Base-by-base conservation (phyloP, 2,113 vertebrate species). In the Rhinoptilus africanus region DNA sequence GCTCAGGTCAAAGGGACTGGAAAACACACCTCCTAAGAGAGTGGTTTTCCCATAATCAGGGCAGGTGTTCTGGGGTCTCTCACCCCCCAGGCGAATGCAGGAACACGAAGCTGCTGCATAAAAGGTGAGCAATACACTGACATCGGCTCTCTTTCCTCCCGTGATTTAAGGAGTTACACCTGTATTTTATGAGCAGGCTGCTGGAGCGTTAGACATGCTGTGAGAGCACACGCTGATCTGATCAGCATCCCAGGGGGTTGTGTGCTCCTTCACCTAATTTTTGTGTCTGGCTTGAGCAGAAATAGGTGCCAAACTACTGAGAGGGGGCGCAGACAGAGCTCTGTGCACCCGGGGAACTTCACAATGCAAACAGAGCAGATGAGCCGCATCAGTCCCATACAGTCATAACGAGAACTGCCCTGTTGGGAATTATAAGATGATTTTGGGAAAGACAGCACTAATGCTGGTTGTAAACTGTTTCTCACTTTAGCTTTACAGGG, bases 161-260 rank as follows among this genome's bases (percentile, higher is more conserved):
- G 15, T 53, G n/a, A n/a, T 92, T 85, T 47, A 60, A 64, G 35
- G 30, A 75, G 17, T 75, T 67, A 9, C 6, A 8, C 17, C 23
- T 69, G 21, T 56, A 22, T 7, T 59, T 72, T 48, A 14, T 6
- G 8, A 64, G 34, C 13, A 30, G 66, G 48, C 45, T 68, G 63
- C 57, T 48, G 64, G 54, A 17, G 19, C 1, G 0, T 48, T 45
- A 23, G 24, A 22, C 19, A n/a, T 0, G 1, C 50, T 51, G 8
- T 53, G 39, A 60, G 47, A 82, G 14, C n/a, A 26, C 1, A 2
- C 45, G 16, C 20, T 63, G n/a, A 67, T 72, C 26, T 63, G 43
- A 60, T 67, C 21, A 27, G 21, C 4, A 12, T 66, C n/a, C 72
- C 18, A n/a, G 56, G 26, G 43, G 3, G 22, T 34, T 75, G 2